Conservation (phyloP, 2,113 vertebrate genomes). For the Prionailurus viverrinus region DNA sequence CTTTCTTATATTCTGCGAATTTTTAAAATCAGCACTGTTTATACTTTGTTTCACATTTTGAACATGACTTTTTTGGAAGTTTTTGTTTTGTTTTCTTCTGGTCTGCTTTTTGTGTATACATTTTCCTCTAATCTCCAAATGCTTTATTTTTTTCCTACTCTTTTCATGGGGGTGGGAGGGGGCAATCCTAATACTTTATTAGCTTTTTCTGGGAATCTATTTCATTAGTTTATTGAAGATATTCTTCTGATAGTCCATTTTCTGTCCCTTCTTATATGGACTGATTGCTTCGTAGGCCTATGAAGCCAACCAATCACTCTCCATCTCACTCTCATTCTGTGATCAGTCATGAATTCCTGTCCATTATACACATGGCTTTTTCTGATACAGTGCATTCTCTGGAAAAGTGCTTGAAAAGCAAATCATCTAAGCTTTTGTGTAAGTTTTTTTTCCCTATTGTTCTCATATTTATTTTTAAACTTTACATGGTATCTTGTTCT, state of each 20-base stretch:
- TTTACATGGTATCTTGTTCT: background rate
- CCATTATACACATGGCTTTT: background rate
- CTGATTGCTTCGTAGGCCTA: background rate
- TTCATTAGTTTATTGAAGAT: background rate
- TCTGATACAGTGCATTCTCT: background rate
- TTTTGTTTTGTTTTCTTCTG: background rate
- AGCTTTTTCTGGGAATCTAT: background rate
- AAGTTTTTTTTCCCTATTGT: background rate
- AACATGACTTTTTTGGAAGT: background rate
- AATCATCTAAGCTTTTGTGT: background rate
- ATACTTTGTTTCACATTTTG: background rate
- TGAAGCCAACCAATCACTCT: background rate
- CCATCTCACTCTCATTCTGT: background rate
- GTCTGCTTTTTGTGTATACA: background rate
- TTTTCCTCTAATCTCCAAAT: background rate
- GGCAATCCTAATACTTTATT: background rate
- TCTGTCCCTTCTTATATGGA: background rate
- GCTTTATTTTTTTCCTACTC: background rate
- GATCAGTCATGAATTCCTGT: background rate
- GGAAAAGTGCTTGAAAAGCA: background rate
- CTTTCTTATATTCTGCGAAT: background rate
- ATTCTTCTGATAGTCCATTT: background rate
- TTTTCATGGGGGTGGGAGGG: too few species aligned
- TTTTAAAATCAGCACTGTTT: background rate
- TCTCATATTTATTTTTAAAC: background rate